Evolutionary conservation across 2,113 vertebrate species (phyloP).

Genomic region (Platichthys stellatus): DNA sequence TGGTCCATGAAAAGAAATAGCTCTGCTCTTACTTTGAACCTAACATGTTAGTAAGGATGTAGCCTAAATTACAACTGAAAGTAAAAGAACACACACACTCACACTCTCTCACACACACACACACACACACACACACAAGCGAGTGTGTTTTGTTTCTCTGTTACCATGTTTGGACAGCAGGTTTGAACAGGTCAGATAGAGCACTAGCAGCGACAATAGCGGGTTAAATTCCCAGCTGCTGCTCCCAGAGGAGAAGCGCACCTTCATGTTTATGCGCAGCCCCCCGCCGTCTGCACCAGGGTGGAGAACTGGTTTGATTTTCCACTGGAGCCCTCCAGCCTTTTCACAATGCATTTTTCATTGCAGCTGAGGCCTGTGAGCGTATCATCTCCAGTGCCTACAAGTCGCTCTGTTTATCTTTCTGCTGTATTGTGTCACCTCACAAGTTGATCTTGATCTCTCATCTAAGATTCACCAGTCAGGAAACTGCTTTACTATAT

Average conservation of each 20-base stretch:
- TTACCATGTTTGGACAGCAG: not conserved
- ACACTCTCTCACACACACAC: too few relatives aligned
- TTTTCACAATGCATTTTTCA: slow-evolving; percentile 42
- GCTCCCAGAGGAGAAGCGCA: slow-evolving; percentile 27
- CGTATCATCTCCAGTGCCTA: slow-evolving; percentile 19
- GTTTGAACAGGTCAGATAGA: slow-evolving; percentile 50
- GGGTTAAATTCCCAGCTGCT: slow-evolving; percentile 40
- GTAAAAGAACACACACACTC: not conserved
- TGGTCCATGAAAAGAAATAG: too few relatives aligned
- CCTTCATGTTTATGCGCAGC: slow-evolving; percentile 43
- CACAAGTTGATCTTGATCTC: not conserved
- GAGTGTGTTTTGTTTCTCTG: slow-evolving; percentile 3
- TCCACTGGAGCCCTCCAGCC: slow-evolving; percentile 30
- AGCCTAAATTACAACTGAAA: too few relatives aligned
- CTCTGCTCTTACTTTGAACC: too few relatives aligned
- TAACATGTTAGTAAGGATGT: too few relatives aligned
- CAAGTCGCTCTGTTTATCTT: slow-evolving; percentile 31
- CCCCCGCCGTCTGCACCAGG: not conserved
- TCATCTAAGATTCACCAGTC: not conserved
- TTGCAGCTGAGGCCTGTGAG: slow-evolving; percentile 5
- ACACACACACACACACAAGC: too few relatives aligned
- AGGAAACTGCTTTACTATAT: not conserved
- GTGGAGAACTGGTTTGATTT: slow-evolving; percentile 55
- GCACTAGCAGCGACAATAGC: slow-evolving; percentile 34
- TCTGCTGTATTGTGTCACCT: slow-evolving; percentile 12